Evolutionary conservation across 2,797 vertebrate genomes (phyloP), one percentile per base, ranked within the genome.

Genomic region (Microchirus variegatus): DNA sequence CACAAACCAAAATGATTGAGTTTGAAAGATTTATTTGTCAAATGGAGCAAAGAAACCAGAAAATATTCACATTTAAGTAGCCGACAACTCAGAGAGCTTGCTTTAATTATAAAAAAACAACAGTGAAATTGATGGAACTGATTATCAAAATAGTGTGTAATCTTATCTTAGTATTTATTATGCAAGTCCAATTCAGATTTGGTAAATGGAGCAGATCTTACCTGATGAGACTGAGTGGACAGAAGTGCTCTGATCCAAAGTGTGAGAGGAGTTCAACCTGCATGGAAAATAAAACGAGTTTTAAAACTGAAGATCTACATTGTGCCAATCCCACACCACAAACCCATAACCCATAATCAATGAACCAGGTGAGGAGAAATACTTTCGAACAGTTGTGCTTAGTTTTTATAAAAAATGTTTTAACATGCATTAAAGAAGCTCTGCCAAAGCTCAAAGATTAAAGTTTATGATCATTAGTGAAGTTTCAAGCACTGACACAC

Each of bases 171-270:
- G 31, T 40, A 11, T 40, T 12, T 11, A 40, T 42, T 31, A 15
- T 14, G 38, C n/a, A 9, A 55, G 41, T 16, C 10, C 5, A 48
- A 18, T 49, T 19, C 9, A 41, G 37, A 47, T 14, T 46, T 3
- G 9, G 9, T 14, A 53, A 43, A 52, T 47, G 0, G 44, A 36
- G 16, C 45, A 63, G 26, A 37, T n/a, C 77, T 90, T 93, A 98
- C 97, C 97, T 96, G 93, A 99, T 96, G 48, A 99, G 94, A 85
- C 97, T 99, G 84, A 99, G 94, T 11, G 97, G 97, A 86, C 97
- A 99, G 85, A 99, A 99, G 77, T 99, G 97, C 78, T 99, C 97
- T 0, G 96, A 97, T 90, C 97, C 97, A 78, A 98, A 99, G 89
- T 98, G 96, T 0, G 97, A 98, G 71, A 99, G 83, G 65, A 99